Percentiles rank a stretch among this genome's conserved stretches.
These are phyloP conservation scores for Creontiades dilutus DNA, from an alignment of 2,888 invertebrate genomes.

Conservation along the genomic window DNA sequence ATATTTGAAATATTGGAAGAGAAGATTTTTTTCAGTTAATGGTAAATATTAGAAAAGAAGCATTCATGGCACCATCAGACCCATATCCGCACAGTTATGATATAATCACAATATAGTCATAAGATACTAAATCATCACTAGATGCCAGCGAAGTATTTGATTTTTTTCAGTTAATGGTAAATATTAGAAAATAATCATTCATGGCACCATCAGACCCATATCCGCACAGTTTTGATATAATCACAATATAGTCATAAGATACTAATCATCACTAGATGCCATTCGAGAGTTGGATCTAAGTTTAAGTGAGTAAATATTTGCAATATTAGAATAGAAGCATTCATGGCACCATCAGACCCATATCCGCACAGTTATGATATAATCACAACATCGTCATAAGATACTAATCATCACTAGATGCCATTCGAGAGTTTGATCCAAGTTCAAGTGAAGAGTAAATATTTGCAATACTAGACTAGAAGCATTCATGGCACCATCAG, in stretches of 20 bases:
- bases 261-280: background rate
- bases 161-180: no score
- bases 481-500: constrained; percentile 18
- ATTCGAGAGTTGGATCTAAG: no score
- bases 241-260: constrained; percentile 11
- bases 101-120: constrained; percentile 10
- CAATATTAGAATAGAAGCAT: no score
- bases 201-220: constrained; percentile 60
- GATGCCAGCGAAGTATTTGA: background rate
- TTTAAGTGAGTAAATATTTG: no score
- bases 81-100: constrained; percentile 57
- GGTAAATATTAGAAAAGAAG: no score
- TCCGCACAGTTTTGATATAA: constrained; percentile 35
- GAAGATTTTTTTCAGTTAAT: no score
- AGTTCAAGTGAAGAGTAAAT: no score
- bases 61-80: constrained; percentile 54
- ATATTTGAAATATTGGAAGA: no score
- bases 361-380: constrained; percentile 46
- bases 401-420: background rate
- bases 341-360: constrained; percentile 58
- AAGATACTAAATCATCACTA: background rate
- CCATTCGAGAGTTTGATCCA: no score
- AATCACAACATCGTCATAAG: constrained; percentile 2
- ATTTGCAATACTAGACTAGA: no score
- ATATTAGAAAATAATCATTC: no score